Evolutionary conservation across 2,113 vertebrate genomes (phyloP), one percentile per base, ranked within the genome.

Genomic region (Corvus moneduloides): DNA sequence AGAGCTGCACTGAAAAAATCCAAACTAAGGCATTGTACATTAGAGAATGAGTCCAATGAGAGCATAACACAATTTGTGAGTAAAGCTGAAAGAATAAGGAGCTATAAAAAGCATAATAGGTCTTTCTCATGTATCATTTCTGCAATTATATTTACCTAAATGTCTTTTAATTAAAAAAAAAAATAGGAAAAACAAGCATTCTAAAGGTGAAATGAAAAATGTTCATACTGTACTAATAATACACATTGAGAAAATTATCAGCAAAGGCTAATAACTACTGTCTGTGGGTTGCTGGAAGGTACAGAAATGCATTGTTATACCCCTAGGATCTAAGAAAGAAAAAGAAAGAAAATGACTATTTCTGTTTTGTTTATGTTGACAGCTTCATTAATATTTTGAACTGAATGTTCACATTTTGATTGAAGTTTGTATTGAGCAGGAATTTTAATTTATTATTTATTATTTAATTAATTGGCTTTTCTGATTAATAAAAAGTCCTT

Each of bases 351-450:
- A 54, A 71, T 22, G 1, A 23, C 5, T 58, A 35, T 75, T 94
- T 93, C 32, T 87, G 48, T 86, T 90, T 72, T 84, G 49, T 71
- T 94, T 94, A 52, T 82, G 30, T 87, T 92, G 76, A 90, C 43
- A 66, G 32, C 48, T 95, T 93, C 49, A 84, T 96, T 95, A 77
- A 16, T 51, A 77, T 88, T 86, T 94, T 74, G 3, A 79, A 87
- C 62, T 46, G 32, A 92, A 93, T 71, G 30, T 78, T 81, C 43
- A 33, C 13, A 41, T 79, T 94, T 67, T 92, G 54, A 92, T 62
- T 94, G 85, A 93, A 69, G 35, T 59, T 85, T 81, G 12, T 35
- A 64, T n/a, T 89, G 37, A 87, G 17, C 6, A 77, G 52, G 78
- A 92, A 83, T 80, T 93, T 90, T 94, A 94, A 94, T 85, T 93